Evolutionary conservation across 2,113 vertebrate species (phyloP).

Genomic region (Gulo gulo): DNA sequence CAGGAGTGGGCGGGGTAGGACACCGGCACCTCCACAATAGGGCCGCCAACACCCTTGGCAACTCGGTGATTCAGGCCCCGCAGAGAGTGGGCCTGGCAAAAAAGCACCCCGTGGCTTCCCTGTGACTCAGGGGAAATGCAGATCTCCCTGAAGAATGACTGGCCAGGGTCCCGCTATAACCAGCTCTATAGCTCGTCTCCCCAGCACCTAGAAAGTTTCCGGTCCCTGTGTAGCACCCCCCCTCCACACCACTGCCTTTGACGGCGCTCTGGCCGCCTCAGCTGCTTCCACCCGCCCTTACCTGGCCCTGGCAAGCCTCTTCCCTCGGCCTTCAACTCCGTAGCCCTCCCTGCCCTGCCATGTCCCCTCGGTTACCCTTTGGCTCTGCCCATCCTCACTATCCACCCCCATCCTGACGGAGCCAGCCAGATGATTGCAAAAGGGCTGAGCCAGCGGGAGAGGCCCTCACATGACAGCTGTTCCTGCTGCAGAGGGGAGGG

Average conservation of each 20-base stretch:
- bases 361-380: not conserved
- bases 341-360: not conserved
- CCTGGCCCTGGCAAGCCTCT: not conserved
- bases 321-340: not conserved
- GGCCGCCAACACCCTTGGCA: conserved; percentile 45
- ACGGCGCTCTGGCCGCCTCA: not conserved
- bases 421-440: conserved; percentile 60
- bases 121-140: conserved; percentile 55
- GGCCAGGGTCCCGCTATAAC: not conserved
- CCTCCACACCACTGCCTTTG: not conserved
- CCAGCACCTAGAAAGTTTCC: not conserved
- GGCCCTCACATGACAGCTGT: conserved; percentile 73
- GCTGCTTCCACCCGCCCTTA: not conserved
- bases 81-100: not conserved
- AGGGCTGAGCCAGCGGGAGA: conserved; percentile 75
- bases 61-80: conserved; percentile 58
- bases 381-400: conserved; percentile 15
- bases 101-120: conserved; percentile 14
- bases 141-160: conserved; percentile 30
- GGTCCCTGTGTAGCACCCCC: not conserved
- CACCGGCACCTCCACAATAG: not conserved
- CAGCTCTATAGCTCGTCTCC: not conserved
- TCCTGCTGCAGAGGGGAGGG: conserved; percentile 11
- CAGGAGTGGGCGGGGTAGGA: not conserved
- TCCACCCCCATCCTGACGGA: conserved; percentile 34